Evolutionary conservation across 2,797 vertebrate species (phyloP).

Genomic region (Danio aesculapii): DNA sequence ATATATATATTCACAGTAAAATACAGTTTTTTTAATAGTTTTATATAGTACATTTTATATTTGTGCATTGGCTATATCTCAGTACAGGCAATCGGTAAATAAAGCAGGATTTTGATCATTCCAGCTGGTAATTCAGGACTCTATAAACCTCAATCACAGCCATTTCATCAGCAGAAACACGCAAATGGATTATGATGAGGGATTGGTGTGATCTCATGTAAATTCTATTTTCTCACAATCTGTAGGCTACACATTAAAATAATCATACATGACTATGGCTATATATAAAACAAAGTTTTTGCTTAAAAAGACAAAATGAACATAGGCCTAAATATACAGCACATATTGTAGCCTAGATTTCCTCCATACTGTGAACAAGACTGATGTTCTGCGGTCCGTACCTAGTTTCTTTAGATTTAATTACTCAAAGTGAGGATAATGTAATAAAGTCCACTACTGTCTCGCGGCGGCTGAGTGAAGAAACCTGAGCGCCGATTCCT

Average conservation of each 20-base stretch:
- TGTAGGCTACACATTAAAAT: no score
- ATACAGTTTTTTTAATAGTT: no score
- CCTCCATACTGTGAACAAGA: neutral
- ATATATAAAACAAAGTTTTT: neutral
- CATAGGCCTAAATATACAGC: neutral
- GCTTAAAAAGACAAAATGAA: neutral
- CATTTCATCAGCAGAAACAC: slow-evolving; percentile 25
- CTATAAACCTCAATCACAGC: slow-evolving; percentile 21
- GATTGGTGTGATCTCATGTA: neutral
- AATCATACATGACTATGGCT: no score
- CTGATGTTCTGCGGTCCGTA: neutral
- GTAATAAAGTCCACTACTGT: slow-evolving; percentile 29
- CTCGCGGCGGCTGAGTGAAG: slow-evolving; percentile 24
- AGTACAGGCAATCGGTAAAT: neutral
- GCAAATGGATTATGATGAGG: slow-evolving; percentile 10
- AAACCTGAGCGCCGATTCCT: slow-evolving; percentile 54
- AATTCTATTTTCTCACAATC: no score
- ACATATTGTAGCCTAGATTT: neutral
- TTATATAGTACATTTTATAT: no score
- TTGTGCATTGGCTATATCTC: no score
- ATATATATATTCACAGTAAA: no score
- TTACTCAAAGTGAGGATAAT: slow-evolving; percentile 35
- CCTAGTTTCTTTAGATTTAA: slow-evolving; percentile 17
- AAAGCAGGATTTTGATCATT: slow-evolving; percentile 38
- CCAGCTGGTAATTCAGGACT: slow-evolving; percentile 26